These are phyloP conservation scores for Turritopsis rubra DNA, from an alignment of 30 jellyfish, hydroid and myxozoan species.

Conservation along the genomic window DNA sequence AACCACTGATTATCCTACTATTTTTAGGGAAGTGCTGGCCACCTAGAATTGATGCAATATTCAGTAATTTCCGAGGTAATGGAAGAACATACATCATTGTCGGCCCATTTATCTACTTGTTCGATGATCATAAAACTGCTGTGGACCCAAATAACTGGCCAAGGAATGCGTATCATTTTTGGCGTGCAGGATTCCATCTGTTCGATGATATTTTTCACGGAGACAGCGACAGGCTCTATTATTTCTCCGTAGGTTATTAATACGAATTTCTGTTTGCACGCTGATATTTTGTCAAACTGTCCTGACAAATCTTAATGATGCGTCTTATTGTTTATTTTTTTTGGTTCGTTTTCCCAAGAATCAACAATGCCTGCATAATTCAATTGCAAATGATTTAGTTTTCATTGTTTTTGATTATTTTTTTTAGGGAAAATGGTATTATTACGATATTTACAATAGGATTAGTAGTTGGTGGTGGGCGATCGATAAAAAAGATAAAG, in stretches of 20 bases:
- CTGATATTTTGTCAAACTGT: no score
- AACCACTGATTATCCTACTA: background rate
- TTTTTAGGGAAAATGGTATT: background rate
- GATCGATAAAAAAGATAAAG: background rate
- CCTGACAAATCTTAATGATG: no score
- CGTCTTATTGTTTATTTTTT: no score
- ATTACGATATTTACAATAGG: background rate
- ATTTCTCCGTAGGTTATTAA: background rate
- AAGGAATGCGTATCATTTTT: background rate
- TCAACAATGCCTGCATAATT: no score
- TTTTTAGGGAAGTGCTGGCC: slow-evolving; percentile 31
- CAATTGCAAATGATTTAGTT: no score
- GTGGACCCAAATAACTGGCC: slow-evolving; percentile 17
- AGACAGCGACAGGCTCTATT: slow-evolving; percentile 19
- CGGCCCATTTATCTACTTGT: slow-evolving; percentile 19
- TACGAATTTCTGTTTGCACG: no score
- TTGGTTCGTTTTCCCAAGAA: no score
- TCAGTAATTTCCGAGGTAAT: slow-evolving; percentile 9
- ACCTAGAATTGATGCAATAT: slow-evolving; percentile 13
- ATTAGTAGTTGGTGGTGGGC: background rate
- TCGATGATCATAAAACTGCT: slow-evolving; percentile 10
- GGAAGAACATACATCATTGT: slow-evolving; percentile 25
- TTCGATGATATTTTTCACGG: slow-evolving; percentile 24
- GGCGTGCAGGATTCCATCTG: slow-evolving; percentile 4
- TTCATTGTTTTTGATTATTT: no score